Evolutionary conservation across 2,888 invertebrate species (phyloP), one percentile per base, ranked within the genome.

Genomic region (Priocnemis perturbator): DNA sequence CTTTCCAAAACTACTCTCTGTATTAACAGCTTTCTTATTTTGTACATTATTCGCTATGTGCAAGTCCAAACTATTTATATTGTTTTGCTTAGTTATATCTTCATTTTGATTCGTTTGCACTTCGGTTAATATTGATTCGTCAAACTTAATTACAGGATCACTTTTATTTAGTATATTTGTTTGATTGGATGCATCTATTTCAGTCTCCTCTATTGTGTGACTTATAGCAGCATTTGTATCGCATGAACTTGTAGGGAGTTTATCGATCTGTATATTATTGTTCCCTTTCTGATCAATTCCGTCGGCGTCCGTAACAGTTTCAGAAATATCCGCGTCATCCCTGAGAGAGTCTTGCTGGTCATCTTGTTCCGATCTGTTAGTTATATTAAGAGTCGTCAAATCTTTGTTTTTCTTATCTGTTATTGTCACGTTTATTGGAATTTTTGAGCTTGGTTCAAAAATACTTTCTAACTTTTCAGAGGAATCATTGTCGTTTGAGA

Each of bases 401-500:
- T 44, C 72, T 59, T 69, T 74, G 45, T 76, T 83, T 69, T 86
- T 87, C 52, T 87, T 86, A 66, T 86, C 86, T 11, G 82, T 85
- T 87, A 88, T 87, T 79, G 87, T 88, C 79, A 85, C 85, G 67
- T 88, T 88, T 75, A 87, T 85, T 64, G 88, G 87, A 67, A 84
- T 74, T 64, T 85, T 81, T 45, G 83, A 69, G 71, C 78, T 82
- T 3, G 82, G 80, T 15, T 84, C 83, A 3, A 83, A 84, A 20
- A 73, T 59, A 64, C 81, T 87, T 37, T 85, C 86, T 23, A 81
- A 72, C 62, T 84, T 85, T 23, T 86, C 85, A 3, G 84, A 85
- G 47, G 79, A 79, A 67, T 87, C 84, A 57, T 81, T 83, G 66
- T 86, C 83, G 55, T 85, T 84, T 20, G 81, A 74, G 11, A 73